Percentiles rank a stretch among this genome's conserved stretches.
Evolutionary conservation across 2,888 invertebrate genomes (phyloP).

Genomic region (Fabriciana adippe): DNA sequence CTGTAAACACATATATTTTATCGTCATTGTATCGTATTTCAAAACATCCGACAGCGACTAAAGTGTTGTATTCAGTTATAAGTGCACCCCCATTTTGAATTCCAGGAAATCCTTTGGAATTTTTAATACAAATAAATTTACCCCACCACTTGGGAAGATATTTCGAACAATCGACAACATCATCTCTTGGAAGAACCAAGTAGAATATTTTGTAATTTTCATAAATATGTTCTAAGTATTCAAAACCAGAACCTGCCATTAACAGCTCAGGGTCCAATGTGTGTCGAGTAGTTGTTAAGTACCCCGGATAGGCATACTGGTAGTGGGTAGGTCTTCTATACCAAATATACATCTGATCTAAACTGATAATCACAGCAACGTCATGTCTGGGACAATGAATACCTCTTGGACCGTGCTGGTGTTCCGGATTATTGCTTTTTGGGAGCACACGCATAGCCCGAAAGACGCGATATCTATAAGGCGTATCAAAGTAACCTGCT

Average conservation of each 20-base stretch:
- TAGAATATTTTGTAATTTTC: conserved; percentile 59
- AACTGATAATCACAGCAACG: conserved; percentile 48
- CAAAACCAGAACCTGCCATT: conserved; percentile 54
- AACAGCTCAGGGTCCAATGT: conserved; percentile 30
- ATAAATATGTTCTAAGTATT: conserved; percentile 49
- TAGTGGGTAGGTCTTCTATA: conserved; percentile 20
- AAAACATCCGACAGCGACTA: conserved; percentile 57
- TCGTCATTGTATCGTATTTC: conserved; percentile 64
- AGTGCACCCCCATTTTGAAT: conserved; percentile 57
- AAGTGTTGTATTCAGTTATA: conserved; percentile 15
- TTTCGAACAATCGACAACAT: conserved; percentile 52
- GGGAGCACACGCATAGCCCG: conserved; percentile 51
- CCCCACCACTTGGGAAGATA: conserved; percentile 65
- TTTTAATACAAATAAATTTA: conserved; percentile 60
- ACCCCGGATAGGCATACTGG: conserved; percentile 45
- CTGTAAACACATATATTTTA: conserved; percentile 58
- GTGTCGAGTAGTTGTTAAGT: conserved; percentile 26
- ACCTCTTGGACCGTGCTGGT: conserved; percentile 58
- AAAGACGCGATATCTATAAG: conserved; percentile 58
- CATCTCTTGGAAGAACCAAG: not conserved
- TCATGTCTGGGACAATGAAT: conserved; percentile 57
- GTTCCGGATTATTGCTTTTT: conserved; percentile 56
- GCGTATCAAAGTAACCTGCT: conserved; percentile 46
- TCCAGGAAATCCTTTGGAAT: conserved; percentile 44
- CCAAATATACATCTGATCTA: conserved; percentile 54